Percentiles rank a stretch among this genome's conserved stretches.
Conservation (phyloP, 2,797 vertebrate genomes). For the Amblyopsis hoosieri region DNA sequence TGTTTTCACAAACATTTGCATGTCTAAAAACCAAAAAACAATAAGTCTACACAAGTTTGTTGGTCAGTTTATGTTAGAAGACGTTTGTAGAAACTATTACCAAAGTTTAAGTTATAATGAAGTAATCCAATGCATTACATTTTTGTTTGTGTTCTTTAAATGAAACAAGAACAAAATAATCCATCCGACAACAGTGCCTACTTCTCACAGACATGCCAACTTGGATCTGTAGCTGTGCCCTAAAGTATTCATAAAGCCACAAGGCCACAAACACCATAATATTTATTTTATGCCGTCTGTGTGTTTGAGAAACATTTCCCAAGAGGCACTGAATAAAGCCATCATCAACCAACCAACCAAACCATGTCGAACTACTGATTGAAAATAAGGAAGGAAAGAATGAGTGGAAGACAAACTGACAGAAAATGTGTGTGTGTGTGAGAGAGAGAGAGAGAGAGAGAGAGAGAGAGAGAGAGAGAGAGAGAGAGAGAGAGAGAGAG, state of each 20-base stretch:
- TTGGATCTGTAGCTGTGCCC: slow-evolving; percentile 20
- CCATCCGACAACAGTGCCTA: slow-evolving; percentile 33
- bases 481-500: too few relatives aligned
- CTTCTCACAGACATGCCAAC: slow-evolving; percentile 33
- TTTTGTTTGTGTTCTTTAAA: too few relatives aligned
- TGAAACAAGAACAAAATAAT: background rate
- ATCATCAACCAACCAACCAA: slow-evolving; percentile 36
- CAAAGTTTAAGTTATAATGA: too few relatives aligned
- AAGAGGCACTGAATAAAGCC: background rate
- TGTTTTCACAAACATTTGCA: too few relatives aligned
- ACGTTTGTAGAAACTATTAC: too few relatives aligned
- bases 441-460: slow-evolving; percentile 13
- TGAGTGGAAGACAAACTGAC: background rate
- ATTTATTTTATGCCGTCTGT: slow-evolving; percentile 42
- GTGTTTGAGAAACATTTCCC: slow-evolving; percentile 30
- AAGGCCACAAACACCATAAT: slow-evolving; percentile 28
- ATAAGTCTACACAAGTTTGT: too few relatives aligned
- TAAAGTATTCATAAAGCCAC: slow-evolving; percentile 41
- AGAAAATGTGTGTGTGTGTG: slow-evolving; percentile 1
- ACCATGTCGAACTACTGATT: slow-evolving; percentile 16
- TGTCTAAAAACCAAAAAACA: too few relatives aligned
- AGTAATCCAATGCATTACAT: too few relatives aligned
- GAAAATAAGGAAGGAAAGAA: slow-evolving; percentile 11
- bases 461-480: slow-evolving; percentile 14
- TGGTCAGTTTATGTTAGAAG: too few relatives aligned